Base-by-base conservation (phyloP, 2,113 vertebrate species). In the Blennius ocellaris region DNA sequence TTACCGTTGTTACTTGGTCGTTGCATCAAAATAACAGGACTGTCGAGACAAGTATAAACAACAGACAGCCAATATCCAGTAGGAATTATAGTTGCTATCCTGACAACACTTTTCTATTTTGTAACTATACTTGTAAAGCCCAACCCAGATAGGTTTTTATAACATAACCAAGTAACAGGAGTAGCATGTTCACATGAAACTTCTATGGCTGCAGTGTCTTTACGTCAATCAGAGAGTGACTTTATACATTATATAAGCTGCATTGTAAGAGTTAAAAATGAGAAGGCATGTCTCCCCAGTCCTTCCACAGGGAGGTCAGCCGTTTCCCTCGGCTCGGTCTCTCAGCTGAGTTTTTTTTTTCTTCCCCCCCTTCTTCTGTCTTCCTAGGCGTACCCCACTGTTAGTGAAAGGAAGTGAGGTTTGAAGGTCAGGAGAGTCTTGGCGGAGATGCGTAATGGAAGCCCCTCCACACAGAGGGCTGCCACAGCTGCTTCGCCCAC, bases 381-480 rank as follows among this genome's bases (percentile, higher is more conserved):
- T 59, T 68, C 9, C 77, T 11, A 44, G 67, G 59, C 41, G 49
- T 66, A 53, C 51, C 40, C 69, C 73, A 57, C 55, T 87, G 76
- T 90, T 86, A 86, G 80, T 57, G 40, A 88, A 90, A 86, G 92
- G 90, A 92, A 93, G 88, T 76, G 48, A 73, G 78, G 81, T 87
- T 82, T 79, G 68, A 83, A 91, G 86, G 91, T 90, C 87, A 82
- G 82, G 76, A 61, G 84, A 89, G 74, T 74, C 81, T 63, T 74
- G 70, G 64, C 8, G n/a, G 69, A 57, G 78, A 76, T 76, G 41
- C 40, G 49, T 79, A 57, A 82, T 84, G 81, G 86, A 85, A 87
- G 84, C 71, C 61, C 50, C 39, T 54, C 51, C 38, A 45, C 48
- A 39, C 40, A 69, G 52, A 41, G 40, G 50, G 53, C 67, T 55